Evolutionary conservation across 2,797 vertebrate species (phyloP).

Genomic region (Sebastes alutus): DNA sequence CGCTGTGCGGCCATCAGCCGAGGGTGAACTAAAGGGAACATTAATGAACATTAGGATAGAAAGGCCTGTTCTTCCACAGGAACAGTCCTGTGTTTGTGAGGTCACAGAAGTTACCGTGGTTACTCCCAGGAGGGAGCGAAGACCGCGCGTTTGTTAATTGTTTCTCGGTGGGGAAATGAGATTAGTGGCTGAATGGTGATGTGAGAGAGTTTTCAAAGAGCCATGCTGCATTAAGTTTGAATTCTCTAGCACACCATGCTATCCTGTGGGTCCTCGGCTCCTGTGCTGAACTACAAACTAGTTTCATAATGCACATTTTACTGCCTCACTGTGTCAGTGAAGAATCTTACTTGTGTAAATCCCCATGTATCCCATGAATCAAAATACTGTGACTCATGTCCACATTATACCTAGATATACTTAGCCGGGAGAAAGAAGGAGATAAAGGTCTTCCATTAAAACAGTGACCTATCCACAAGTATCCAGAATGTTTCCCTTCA

Average conservation of each 20-base stretch:
- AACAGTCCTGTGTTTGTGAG: conserved; percentile 85
- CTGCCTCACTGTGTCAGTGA: conserved; percentile 2
- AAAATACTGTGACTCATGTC: neutral
- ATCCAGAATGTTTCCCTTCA: neutral
- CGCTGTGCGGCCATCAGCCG: conserved; percentile 68
- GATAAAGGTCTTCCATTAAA: neutral
- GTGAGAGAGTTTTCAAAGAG: conserved; percentile 83
- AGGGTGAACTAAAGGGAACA: conserved; percentile 79
- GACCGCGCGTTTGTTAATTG: conserved; percentile 85
- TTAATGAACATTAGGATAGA: conserved; percentile 85
- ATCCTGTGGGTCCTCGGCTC: conserved; percentile 43
- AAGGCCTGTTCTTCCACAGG: conserved; percentile 82
- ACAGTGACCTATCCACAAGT: neutral
- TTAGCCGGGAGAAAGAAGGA: neutral
- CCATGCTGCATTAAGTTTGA: conserved; percentile 77
- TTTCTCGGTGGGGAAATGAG: conserved; percentile 84
- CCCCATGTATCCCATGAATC: neutral
- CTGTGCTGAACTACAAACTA: conserved; percentile 51
- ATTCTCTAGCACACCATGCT: conserved; percentile 63
- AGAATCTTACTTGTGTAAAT: conserved; percentile 24
- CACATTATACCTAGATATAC: neutral
- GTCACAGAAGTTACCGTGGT: conserved; percentile 87
- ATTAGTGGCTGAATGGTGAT: conserved; percentile 87
- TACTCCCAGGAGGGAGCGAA: conserved; percentile 82
- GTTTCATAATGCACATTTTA: conserved; percentile 47